Percentiles rank a stretch among this genome's conserved stretches.
Evolutionary conservation across 2,888 invertebrate genomes (phyloP).

Genomic region (Xestia c-nigrum): DNA sequence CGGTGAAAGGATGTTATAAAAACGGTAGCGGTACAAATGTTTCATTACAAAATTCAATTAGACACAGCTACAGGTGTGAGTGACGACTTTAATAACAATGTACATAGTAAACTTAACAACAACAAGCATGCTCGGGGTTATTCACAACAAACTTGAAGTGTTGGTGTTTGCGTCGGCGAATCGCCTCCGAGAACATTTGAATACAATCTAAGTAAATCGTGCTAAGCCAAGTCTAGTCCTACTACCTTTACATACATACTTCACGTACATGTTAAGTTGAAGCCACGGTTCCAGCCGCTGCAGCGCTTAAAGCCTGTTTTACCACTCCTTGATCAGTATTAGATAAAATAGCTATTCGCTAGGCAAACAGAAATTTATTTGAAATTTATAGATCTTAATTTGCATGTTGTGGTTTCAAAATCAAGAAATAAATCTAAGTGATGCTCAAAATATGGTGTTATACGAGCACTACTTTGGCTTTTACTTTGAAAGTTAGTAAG

Average conservation of each 20-base stretch:
- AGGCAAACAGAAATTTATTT: conserved; percentile 29
- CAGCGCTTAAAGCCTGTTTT: conserved; percentile 53
- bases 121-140: conserved; percentile 43
- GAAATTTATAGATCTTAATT: conserved; percentile 45
- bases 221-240: conserved; percentile 32
- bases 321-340: conserved; percentile 54
- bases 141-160: conserved; percentile 51
- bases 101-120: conserved; percentile 27
- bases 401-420: conserved; percentile 27
- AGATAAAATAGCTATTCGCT: conserved; percentile 51
- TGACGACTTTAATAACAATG: conserved; percentile 58
- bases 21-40: conserved; percentile 33
- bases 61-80: conserved; percentile 58
- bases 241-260: conserved; percentile 26
- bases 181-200: conserved; percentile 44
- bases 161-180: conserved; percentile 35
- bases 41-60: conserved; percentile 58
- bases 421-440: conserved; percentile 26
- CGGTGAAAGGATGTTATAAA: conserved; percentile 54
- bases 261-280: conserved; percentile 18
- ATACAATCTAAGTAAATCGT: conserved; percentile 60
- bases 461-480: conserved; percentile 40
- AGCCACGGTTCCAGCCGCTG: conserved; percentile 29
- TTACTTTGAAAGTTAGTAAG: conserved; percentile 55
- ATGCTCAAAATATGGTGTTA: conserved; percentile 27